Evolutionary conservation across 2,888 invertebrate genomes (phyloP).

Genomic region (Ormyrus nitidulus): DNA sequence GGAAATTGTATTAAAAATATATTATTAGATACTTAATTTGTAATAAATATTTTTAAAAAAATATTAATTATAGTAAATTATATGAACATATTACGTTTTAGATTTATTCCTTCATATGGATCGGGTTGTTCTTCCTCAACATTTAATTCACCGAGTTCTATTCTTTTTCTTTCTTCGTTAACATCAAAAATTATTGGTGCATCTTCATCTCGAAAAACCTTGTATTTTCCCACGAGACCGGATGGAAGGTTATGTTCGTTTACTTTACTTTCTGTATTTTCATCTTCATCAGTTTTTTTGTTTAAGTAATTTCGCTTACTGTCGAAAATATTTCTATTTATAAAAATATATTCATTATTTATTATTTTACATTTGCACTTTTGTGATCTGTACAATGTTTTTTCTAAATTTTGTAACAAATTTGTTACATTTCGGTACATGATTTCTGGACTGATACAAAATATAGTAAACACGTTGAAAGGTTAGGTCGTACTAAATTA

Average conservation of each 20-base stretch:
- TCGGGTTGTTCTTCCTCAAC: slow-evolving; percentile 75
- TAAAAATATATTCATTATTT: slow-evolving; percentile 58
- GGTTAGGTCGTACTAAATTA: background rate
- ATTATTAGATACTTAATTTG: slow-evolving; percentile 2
- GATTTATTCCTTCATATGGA: slow-evolving; percentile 80
- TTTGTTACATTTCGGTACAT: slow-evolving; percentile 56
- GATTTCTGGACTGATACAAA: slow-evolving; percentile 1
- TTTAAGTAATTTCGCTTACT: slow-evolving; percentile 23
- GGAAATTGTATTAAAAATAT: slow-evolving; percentile 5
- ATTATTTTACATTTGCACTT: slow-evolving; percentile 55
- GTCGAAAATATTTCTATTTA: slow-evolving; percentile 19
- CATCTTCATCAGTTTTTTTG: slow-evolving; percentile 32
- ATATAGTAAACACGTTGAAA: background rate
- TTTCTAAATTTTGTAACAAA: slow-evolving; percentile 57
- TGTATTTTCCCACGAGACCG: slow-evolving; percentile 80
- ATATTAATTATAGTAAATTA: slow-evolving; percentile 7
- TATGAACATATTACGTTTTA: slow-evolving; percentile 77
- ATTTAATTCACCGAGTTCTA: slow-evolving; percentile 66
- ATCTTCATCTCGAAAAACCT: slow-evolving; percentile 84
- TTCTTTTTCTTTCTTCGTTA: slow-evolving; percentile 79
- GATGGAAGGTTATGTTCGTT: slow-evolving; percentile 65
- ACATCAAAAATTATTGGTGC: slow-evolving; percentile 84
- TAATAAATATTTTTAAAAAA: slow-evolving; percentile 1
- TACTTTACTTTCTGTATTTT: slow-evolving; percentile 46
- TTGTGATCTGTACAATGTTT: slow-evolving; percentile 57